Conservation (phyloP, 2,113 vertebrate genomes). For the Zapornia atra region DNA sequence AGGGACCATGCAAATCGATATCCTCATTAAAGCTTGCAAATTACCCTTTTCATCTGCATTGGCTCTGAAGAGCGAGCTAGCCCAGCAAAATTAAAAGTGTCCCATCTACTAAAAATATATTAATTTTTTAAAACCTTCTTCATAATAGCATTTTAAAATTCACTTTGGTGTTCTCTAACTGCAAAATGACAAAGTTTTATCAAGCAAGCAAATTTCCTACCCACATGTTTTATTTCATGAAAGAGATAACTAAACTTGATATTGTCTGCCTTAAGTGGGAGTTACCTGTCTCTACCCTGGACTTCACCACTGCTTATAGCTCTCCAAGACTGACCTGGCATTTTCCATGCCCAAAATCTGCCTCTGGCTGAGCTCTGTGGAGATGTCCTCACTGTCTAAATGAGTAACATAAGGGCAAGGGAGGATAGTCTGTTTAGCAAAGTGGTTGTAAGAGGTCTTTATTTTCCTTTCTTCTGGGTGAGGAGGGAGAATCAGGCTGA, state of each 20-base stretch:
- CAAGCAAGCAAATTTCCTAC: background rate
- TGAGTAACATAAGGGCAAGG: background rate
- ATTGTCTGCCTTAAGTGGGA: background rate
- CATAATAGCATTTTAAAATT: background rate
- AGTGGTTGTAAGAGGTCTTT: background rate
- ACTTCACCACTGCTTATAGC: background rate
- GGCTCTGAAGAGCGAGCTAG: background rate
- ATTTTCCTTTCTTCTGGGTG: background rate
- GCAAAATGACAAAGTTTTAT: background rate
- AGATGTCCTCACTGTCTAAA: background rate
- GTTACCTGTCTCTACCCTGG: background rate
- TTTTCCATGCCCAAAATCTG: background rate
- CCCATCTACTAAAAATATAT: background rate
- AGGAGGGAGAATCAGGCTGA: background rate
- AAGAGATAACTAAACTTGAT: background rate
- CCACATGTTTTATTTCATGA: background rate
- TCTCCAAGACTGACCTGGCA: background rate
- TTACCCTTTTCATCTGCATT: constrained; percentile 4
- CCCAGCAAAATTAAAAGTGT: background rate
- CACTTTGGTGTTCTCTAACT: background rate
- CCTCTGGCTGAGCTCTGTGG: background rate
- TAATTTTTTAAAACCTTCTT: background rate
- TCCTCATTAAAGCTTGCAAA: constrained; percentile 23
- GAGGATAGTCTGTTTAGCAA: background rate
- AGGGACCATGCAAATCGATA: background rate